These are phyloP conservation scores for Decapterus maruadsi DNA, from an alignment of 2,797 vertebrate genomes.

Conservation along the genomic window DNA sequence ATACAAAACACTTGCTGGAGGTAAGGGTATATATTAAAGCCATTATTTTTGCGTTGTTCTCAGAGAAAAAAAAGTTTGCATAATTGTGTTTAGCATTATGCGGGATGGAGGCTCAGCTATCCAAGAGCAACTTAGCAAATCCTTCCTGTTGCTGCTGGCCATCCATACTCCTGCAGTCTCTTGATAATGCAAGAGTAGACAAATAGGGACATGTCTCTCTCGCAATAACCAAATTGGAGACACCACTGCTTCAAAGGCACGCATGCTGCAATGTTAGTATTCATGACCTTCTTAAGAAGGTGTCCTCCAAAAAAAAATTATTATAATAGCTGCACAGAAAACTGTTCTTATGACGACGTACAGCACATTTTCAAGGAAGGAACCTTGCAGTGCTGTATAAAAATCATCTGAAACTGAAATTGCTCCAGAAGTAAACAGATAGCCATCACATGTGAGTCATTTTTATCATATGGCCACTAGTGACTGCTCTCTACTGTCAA, in stretches of 20 bases:
- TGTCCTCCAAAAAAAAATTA: slow-evolving; percentile 59
- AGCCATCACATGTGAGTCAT: slow-evolving; percentile 16
- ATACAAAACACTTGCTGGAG: slow-evolving; percentile 86
- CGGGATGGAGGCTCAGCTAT: slow-evolving; percentile 72
- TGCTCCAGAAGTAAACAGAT: slow-evolving; percentile 5
- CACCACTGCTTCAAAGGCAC: slow-evolving; percentile 67
- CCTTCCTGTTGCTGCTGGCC: slow-evolving; percentile 82
- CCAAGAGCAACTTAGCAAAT: slow-evolving; percentile 83
- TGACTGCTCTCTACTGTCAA: not conserved
- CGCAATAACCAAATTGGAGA: slow-evolving; percentile 50
- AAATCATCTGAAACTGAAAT: slow-evolving; percentile 21
- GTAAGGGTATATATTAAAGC: slow-evolving; percentile 89
- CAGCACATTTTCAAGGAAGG: slow-evolving; percentile 31
- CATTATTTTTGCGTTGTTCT: slow-evolving; percentile 83
- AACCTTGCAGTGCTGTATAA: not conserved
- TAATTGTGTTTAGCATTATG: slow-evolving; percentile 83
- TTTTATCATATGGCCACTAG: not conserved
- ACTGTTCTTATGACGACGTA: slow-evolving; percentile 5
- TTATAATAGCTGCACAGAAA: slow-evolving; percentile 23
- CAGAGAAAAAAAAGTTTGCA: slow-evolving; percentile 82
- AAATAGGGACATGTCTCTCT: slow-evolving; percentile 69
- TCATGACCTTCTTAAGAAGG: slow-evolving; percentile 76
- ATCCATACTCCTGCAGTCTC: slow-evolving; percentile 77
- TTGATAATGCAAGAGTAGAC: slow-evolving; percentile 81
- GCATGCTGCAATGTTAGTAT: slow-evolving; percentile 50